Evolutionary conservation across 1,140 invertebrate genomes (phyloP), one percentile per base, ranked within the genome.

Genomic region (Monochamus saltuarius): DNA sequence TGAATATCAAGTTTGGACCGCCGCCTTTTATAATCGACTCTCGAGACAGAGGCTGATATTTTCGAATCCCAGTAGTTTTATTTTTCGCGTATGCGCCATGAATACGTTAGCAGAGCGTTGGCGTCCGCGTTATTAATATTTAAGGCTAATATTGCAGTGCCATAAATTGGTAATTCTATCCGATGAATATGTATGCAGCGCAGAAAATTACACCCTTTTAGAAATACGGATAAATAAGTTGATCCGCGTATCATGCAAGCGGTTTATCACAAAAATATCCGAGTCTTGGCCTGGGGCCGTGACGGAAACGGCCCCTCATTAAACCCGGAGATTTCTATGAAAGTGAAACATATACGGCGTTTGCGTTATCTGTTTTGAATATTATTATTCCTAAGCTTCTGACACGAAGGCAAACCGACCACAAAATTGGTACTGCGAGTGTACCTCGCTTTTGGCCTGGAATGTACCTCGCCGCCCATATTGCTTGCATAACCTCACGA

Each of bases 401-500:
- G 39, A 42, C 39, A 42, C 39, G 39, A 42, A 42, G n/a, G n/a
- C 39, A 16, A 37, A n/a, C 4, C 34, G 50, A 35, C 22, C 50
- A 52, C 40, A 35, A 38, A 56, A 29, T 37, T 51, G 35, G 19
- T 59, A 52, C 40, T 9, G 10, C 14, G 38, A 51, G 17, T 57
- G 40, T 54, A 61, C 57, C 35, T 46, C 38, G 49, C 29, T 65
- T 59, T 53, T 54, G 38, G 29, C 40, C 16, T 49, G 50, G 65
- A 67, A 4, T 69, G 58, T 69, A 69, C 68, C 62, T 65, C 60
- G 59, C 73, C 74, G 74, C 73, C 74, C 73, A 73, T 74, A 71
- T 68, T 69, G 69, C 74, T 75, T 75, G 73, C 73, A 75, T 75
- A 75, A 73, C 73, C 72, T 74, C 73, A 75, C 73, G 73, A 75